Evolutionary conservation across 2,113 vertebrate genomes (phyloP), one percentile per base, ranked within the genome.

Genomic region (Cyprichromis sp.): DNA sequence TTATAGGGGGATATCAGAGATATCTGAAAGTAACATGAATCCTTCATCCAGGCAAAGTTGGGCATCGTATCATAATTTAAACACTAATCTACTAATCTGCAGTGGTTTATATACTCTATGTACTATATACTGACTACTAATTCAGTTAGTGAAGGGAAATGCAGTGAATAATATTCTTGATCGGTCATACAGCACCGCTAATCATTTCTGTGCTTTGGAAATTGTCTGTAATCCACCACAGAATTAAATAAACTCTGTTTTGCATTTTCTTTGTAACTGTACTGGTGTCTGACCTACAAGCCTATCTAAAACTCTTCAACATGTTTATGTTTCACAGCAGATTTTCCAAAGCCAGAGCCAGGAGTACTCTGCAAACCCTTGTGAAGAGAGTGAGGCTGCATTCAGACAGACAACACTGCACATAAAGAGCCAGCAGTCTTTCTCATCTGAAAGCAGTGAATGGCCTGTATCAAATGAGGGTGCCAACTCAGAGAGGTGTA

Each of bases 181-280:
- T 80, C 24, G 38, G 40, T 9, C 50, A 5, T 31, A 84, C 21
- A 45, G 73, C 14, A 89, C 16, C 14, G 24, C 85, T 88, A 86
- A 91, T 87, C 79, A 66, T 87, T 86, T 61, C 2, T 81, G 8
- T 80, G 78, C 78, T 89, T 84, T 87, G 34, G 71, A 93, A 92
- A 88, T 68, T 87, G 73, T 92, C 82, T 91, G 90, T 89, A 89
- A 84, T 87, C 31, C 24, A 55, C 71, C 38, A 40, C 45, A 84
- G 54, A 78, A 80, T 88, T 86, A 92, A 87, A 91, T 91, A 92
- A 91, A 89, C 86, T 79, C 13, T 55, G 84, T 91, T 92, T 88
- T 54, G 82, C 71, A 66, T 83, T 91, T 91, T 88, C 80, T 57
- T 55, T 19, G 38, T 78, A 83, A 84, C 45, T n/a, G 26, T n/a